phyloP scores from a whole-genome alignment of 2,888 invertebrate species.

The Pristionchus maxplancki region DNA sequence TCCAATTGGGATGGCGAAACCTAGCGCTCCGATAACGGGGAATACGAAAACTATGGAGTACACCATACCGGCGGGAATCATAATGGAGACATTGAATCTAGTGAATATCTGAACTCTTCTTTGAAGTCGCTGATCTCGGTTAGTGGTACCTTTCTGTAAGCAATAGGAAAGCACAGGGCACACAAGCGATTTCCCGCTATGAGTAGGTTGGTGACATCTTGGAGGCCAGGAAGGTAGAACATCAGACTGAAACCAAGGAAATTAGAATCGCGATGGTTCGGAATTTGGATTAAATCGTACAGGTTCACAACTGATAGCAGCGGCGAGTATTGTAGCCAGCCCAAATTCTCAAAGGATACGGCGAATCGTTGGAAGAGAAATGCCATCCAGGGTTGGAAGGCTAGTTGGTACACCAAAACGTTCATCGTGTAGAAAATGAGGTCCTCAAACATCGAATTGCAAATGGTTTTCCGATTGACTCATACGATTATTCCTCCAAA shows the following conservation, averaged over 20 bases:
- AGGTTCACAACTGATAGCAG: neutral
- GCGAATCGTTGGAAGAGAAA: neutral
- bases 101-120: neutral
- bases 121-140: neutral
- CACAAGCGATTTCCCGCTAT: slow-evolving; percentile 1
- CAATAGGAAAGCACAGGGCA: neutral
- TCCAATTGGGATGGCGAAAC: neutral
- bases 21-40: neutral
- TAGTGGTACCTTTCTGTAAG: neutral
- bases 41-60: neutral
- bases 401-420: neutral
- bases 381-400: neutral
- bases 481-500: neutral
- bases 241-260: neutral
- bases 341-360: neutral
- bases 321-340: neutral
- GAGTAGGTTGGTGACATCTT: neutral
- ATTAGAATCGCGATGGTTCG: neutral
- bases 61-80: neutral
- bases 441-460: neutral
- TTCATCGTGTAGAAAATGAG: slow-evolving; percentile 13
- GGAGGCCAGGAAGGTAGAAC: neutral
- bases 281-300: neutral
- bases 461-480: neutral
- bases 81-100: neutral